These are phyloP conservation scores for Progne subis DNA, from an alignment of 2,113 vertebrate species.

Conservation along the genomic window DNA sequence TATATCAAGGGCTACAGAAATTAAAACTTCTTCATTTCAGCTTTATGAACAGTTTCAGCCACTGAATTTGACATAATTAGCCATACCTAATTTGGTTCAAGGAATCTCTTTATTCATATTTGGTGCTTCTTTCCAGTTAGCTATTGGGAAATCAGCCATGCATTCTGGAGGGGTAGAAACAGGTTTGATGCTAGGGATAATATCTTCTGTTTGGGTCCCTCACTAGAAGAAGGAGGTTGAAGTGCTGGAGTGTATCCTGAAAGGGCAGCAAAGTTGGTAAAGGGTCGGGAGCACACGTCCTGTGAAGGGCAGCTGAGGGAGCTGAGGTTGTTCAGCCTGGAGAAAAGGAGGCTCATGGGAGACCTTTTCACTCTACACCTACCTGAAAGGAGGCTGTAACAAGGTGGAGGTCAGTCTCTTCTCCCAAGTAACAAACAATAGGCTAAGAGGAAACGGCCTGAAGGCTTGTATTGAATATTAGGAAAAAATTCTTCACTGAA, in stretches of 20 bases:
- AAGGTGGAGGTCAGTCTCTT: not conserved
- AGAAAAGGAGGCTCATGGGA: not conserved
- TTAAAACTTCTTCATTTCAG: not conserved
- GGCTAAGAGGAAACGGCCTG: not conserved
- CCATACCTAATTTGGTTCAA: not conserved
- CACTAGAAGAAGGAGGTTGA: not conserved
- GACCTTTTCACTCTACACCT: not conserved
- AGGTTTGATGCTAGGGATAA: not conserved
- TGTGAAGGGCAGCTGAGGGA: rapidly evolving
- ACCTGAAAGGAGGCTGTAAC: not conserved
- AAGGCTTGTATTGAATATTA: not conserved
- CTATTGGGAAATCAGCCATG: not conserved
- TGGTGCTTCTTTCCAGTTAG: not conserved
- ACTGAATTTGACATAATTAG: not conserved
- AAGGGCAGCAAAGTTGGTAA: not conserved
- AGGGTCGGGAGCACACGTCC: not conserved
- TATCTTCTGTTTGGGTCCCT: not conserved
- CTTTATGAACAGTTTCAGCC: not conserved
- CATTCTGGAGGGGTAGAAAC: not conserved
- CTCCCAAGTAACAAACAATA: not conserved
- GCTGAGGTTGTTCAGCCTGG: not conserved
- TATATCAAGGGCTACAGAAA: not conserved
- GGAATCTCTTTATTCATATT: not conserved
- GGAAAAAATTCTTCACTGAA: not conserved
- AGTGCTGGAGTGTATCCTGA: rapidly evolving